A percentile compares a stretch with the other conserved stretches of the same genome.
Evolutionary conservation across 2,797 vertebrate species (phyloP).

Genomic region (Coendou prehensilis): DNA sequence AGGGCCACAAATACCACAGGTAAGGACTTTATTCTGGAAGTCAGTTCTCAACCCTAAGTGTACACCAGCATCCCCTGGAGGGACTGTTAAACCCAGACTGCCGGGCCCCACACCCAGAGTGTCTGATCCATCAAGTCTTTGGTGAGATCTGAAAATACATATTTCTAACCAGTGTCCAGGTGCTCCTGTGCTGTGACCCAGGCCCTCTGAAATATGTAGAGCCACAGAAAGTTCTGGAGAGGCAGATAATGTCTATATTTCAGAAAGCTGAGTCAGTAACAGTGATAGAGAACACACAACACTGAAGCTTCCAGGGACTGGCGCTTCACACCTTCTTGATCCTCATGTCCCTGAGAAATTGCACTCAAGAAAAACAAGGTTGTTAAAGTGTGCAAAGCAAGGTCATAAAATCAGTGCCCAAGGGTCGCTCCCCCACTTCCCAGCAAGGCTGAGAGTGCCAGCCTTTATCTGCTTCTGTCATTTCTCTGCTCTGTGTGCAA

Average conservation of each 20-base stretch:
- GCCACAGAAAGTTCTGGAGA: neutral
- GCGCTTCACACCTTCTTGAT: slow-evolving; percentile 31
- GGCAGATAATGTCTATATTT: neutral
- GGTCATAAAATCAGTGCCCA: neutral
- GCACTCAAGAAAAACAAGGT: neutral
- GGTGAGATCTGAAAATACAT: neutral
- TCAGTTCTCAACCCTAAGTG: neutral
- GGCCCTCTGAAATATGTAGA: neutral
- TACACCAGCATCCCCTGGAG: neutral
- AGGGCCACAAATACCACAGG: neutral
- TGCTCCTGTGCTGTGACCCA: neutral
- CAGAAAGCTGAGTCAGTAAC: neutral
- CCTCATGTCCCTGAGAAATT: slow-evolving; percentile 54
- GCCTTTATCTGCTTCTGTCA: too few relatives aligned
- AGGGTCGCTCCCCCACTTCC: neutral
- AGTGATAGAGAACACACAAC: neutral
- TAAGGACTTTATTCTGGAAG: neutral
- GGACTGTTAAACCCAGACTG: too few relatives aligned
- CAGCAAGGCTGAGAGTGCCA: neutral
- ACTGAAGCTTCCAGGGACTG: neutral
- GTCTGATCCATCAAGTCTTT: neutral
- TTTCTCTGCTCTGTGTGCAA: neutral
- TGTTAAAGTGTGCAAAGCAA: neutral
- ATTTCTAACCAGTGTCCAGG: neutral
- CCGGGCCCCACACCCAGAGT: neutral